Conservation (phyloP, 2,113 vertebrate species). For the Nothoprocta pentlandii region DNA sequence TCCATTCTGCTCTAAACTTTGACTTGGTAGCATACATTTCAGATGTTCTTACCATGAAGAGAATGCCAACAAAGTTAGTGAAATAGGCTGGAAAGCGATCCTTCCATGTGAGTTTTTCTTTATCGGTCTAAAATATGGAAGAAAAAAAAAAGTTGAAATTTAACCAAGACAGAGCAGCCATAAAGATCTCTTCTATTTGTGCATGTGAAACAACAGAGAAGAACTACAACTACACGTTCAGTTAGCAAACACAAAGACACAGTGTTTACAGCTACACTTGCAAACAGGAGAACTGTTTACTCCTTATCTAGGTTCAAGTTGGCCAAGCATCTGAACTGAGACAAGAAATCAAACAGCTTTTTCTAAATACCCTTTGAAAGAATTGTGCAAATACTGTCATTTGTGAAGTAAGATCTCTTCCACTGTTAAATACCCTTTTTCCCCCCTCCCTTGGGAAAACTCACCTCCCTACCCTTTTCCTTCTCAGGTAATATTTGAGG, state of each 20-base stretch:
- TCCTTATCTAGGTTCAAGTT: neutral
- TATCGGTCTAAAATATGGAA: slow-evolving; percentile 78
- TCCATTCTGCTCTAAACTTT: neutral
- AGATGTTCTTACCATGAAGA: slow-evolving; percentile 89
- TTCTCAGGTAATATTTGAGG: neutral
- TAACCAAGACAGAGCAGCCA: neutral
- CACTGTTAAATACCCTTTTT: slow-evolving; percentile 46
- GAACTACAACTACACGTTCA: neutral
- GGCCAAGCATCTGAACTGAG: neutral
- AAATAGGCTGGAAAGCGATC: slow-evolving; percentile 93
- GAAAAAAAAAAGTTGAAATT: neutral
- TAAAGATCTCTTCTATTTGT: neutral
- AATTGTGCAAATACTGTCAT: slow-evolving; percentile 52
- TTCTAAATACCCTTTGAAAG: slow-evolving; percentile 37
- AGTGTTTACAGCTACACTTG: slow-evolving; percentile 44
- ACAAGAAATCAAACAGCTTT: neutral
- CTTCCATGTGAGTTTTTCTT: slow-evolving; percentile 94
- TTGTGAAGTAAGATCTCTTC: neutral
- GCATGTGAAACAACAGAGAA: neutral
- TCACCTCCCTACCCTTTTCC: neutral
- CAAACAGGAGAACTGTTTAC: slow-evolving; percentile 30
- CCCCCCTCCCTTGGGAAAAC: slow-evolving; percentile 15
- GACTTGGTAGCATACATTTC: neutral
- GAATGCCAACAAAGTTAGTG: slow-evolving; percentile 86
- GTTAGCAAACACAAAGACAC: neutral